phyloP scores from a whole-genome alignment of 2,113 vertebrate species.

The Physeter macrocephalus region DNA sequence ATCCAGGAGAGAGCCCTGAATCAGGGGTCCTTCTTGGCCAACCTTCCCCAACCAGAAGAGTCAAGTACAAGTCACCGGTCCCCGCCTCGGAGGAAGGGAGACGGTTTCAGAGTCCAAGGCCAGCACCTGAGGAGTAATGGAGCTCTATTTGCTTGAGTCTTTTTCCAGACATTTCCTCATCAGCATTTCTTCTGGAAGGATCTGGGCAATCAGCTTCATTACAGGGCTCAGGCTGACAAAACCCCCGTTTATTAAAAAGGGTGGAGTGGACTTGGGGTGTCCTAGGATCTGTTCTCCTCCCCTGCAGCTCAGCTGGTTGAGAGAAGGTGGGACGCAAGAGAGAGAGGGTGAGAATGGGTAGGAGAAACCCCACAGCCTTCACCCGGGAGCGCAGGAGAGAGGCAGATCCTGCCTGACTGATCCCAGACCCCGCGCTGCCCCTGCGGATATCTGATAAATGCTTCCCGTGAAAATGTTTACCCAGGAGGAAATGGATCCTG shows the following conservation, averaged over 20 bases:
- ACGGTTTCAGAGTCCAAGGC: not conserved
- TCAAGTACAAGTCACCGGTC: accelerated
- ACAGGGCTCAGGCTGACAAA: not conserved
- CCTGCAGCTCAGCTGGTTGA: not conserved
- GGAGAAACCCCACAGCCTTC: not conserved
- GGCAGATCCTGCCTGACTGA: slow-evolving; percentile 37
- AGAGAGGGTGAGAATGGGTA: not conserved
- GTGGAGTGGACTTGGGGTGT: not conserved
- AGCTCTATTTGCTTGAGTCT: not conserved
- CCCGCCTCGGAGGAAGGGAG: accelerated
- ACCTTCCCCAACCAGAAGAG: accelerated
- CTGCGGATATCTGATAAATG: slow-evolving; percentile 73
- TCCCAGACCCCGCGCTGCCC: slow-evolving; percentile 24
- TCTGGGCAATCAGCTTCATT: not conserved
- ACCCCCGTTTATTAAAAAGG: not conserved
- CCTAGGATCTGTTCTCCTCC: not conserved
- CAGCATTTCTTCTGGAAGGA: not conserved
- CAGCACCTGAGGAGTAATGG: not conserved
- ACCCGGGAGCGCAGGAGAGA: not conserved
- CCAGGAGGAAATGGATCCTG: slow-evolving; percentile 70
- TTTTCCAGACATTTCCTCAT: slow-evolving; percentile 9
- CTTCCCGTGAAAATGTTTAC: slow-evolving; percentile 75
- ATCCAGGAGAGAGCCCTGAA: too few relatives aligned
- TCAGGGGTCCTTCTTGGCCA: accelerated
- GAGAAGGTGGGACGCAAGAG: not conserved